A percentile compares a stretch with the other conserved stretches of the same genome.
Conservation (phyloP, 2,888 invertebrate genomes). For the Heteromyza rotundicornis region DNA sequence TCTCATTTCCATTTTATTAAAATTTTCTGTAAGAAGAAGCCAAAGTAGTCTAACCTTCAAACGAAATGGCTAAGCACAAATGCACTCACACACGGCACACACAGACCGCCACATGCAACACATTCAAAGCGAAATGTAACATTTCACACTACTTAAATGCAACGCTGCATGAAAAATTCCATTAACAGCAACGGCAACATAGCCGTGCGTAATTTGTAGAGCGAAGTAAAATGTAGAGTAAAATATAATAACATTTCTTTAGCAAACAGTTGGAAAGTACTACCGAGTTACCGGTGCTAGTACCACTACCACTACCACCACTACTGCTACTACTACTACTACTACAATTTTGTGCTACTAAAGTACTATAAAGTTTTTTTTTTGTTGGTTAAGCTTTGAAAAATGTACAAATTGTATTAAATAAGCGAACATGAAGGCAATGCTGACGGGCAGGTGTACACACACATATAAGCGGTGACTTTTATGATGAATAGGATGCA, state of each 20-base stretch:
- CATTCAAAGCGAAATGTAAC: neutral
- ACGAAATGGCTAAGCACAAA: neutral
- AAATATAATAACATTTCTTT: too few species aligned
- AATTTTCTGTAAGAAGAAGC: too few species aligned
- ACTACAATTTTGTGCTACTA: too few species aligned
- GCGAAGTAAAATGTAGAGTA: neutral
- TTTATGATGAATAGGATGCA: neutral
- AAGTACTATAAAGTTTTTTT: neutral
- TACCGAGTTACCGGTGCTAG: neutral
- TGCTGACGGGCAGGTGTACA: neutral
- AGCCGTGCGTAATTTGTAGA: neutral
- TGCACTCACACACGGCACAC: too few species aligned
- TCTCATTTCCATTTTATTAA: too few species aligned
- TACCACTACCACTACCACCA: neutral
- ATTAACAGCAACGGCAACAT: neutral
- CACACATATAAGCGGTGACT: neutral
- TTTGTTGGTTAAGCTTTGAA: constrained; percentile 37
- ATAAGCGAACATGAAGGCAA: constrained; percentile 41
- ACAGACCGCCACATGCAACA: too few species aligned
- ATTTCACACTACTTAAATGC: neutral
- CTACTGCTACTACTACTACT: neutral
- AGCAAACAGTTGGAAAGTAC: neutral
- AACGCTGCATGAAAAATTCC: neutral
- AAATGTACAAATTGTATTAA: constrained; percentile 48
- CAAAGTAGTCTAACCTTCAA: neutral